phyloP scores from a whole-genome alignment of 2,888 invertebrate genomes.

The Cantharis flavilabris region DNA sequence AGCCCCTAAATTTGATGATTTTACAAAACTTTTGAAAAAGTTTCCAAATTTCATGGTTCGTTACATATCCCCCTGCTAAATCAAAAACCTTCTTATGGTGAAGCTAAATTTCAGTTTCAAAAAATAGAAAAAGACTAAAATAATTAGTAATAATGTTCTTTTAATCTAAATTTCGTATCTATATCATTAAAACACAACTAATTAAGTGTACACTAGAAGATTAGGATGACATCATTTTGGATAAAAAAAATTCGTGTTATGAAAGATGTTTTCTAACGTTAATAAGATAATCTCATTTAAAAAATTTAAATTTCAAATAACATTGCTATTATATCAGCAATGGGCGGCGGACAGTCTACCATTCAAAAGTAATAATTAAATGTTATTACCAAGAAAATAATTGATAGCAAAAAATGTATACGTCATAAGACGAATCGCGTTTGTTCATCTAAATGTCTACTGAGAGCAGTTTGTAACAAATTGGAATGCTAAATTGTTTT shows the following conservation, averaged over 20 bases:
- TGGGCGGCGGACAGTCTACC: slow-evolving; percentile 14
- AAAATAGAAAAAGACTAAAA: not conserved
- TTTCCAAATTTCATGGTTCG: no score
- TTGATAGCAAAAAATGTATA: not conserved
- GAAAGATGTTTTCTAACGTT: slow-evolving; percentile 3
- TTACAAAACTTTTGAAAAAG: no score
- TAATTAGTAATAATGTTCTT: not conserved
- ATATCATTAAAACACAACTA: not conserved
- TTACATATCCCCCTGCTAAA: no score
- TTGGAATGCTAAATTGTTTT: not conserved
- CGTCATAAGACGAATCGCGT: not conserved
- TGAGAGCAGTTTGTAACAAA: not conserved
- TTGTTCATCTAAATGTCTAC: not conserved
- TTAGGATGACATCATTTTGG: slow-evolving; percentile 1
- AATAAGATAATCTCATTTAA: slow-evolving; percentile 26
- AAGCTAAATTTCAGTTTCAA: no score
- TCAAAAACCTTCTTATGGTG: no score
- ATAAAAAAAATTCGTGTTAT: slow-evolving; percentile 1
- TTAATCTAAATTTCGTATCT: not conserved
- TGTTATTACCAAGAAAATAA: slow-evolving; percentile 12
- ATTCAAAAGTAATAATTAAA: slow-evolving; percentile 6
- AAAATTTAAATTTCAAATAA: slow-evolving; percentile 19
- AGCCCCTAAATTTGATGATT: no score
- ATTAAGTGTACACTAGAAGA: not conserved
- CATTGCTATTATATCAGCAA: not conserved